Base-by-base conservation (phyloP, 1,140 invertebrate genomes). In the Chrysomallon squamiferum region DNA sequence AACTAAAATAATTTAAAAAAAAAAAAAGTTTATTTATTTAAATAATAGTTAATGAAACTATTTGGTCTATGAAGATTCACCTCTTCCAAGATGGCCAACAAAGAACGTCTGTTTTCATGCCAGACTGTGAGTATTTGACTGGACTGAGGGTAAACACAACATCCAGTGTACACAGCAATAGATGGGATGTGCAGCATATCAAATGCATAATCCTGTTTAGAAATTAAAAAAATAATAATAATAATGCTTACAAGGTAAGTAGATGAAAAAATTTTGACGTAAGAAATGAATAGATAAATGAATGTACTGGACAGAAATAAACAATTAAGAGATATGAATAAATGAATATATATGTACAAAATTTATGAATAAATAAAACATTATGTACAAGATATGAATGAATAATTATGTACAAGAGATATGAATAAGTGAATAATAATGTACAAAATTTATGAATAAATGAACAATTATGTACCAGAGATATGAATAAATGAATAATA, bases 151-250 rank as follows among this genome's bases (percentile, higher is more conserved):
- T 93, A 97, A 86, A 97, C 97, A 87, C 96, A 98, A 85, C 97
- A 99, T 1, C 95, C 96, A 54, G 98, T 90, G 84, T 99, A 96
- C 50, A 99, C 85, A 1, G 95, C 98, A 18, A 99, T 91, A 87
- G 98, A 95, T 92, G 98, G 96, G 80, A 94, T 96, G 43, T 96
- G 95, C 76, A 94, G 93, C 90, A 93, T 94, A 22, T 98, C 89
- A 83, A 98, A 99, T 83, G 97, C 98, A 85, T 94, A 99, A 82
- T 99, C 96, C 88, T 98, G 95, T 3, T 41, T 62, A 32, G 62
- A 60, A 2, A 52, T 0, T 35, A 61, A 22, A 25, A 33, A 4
- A 38, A 18, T 33, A 18, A 3, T 27, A 11, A 15, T 52, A 35
- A 20, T 32, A 9, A 29, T 18, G n/a, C n/a, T n/a, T n/a, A n/a